phyloP scores from a whole-genome alignment of 2,888 invertebrate genomes.

The Drosophila subsilvestris region DNA sequence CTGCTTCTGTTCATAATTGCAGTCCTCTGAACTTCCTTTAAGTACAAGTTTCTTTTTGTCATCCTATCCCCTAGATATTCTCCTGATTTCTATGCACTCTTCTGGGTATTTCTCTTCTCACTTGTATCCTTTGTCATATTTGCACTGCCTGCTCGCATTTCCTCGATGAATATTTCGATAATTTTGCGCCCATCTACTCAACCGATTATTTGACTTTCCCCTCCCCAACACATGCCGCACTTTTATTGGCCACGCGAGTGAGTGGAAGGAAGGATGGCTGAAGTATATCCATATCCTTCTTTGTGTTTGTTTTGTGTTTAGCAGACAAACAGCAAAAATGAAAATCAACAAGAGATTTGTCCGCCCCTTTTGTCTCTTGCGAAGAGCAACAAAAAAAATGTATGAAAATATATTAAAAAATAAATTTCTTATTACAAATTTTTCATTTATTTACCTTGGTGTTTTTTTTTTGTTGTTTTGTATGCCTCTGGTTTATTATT shows the following conservation, averaged over 20 bases:
- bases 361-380: conserved; percentile 30
- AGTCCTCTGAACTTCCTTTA: too few relatives aligned
- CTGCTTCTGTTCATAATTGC: too few relatives aligned
- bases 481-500: conserved; percentile 71
- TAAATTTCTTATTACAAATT: conserved; percentile 75
- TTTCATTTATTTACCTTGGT: conserved; percentile 59
- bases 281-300: background rate
- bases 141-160: too few relatives aligned
- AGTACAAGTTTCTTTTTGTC: too few relatives aligned
- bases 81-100: background rate
- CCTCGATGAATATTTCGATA: background rate
- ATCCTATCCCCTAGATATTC: background rate
- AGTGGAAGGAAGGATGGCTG: background rate
- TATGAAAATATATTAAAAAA: conserved; percentile 57
- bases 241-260: background rate
- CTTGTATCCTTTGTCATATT: too few relatives aligned
- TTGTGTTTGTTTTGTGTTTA: conserved; percentile 75
- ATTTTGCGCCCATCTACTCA: background rate
- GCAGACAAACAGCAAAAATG: conserved; percentile 77
- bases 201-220: background rate
- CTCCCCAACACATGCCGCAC: background rate
- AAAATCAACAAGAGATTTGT: conserved; percentile 76
- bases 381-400: background rate
- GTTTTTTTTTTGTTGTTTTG: conserved; percentile 31
- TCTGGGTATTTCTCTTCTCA: background rate